These are phyloP conservation scores for Aplysia californica DNA, from an alignment of 1,140 invertebrate genomes.

Conservation along the genomic window DNA sequence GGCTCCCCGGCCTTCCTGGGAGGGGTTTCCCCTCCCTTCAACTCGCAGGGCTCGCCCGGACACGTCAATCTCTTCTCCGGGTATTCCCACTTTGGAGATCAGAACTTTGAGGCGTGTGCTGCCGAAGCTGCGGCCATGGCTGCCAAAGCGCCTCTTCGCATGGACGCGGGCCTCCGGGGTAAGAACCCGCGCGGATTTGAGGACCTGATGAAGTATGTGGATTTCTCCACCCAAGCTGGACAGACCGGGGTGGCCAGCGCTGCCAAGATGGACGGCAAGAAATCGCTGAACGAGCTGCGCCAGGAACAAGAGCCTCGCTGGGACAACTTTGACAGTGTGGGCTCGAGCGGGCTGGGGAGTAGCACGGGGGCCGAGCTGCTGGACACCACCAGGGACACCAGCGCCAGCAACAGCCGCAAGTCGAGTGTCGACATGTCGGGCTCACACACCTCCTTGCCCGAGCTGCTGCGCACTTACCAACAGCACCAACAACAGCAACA, in stretches of 20 bases:
- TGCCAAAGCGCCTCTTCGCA: background rate
- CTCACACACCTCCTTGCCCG: slow-evolving; percentile 8
- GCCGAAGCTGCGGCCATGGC: background rate
- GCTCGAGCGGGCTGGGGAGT: slow-evolving; percentile 12
- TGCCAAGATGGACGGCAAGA: slow-evolving; percentile 12
- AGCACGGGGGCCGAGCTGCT: slow-evolving; percentile 3
- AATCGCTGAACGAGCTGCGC: slow-evolving; percentile 15
- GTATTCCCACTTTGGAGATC: slow-evolving; percentile 16
- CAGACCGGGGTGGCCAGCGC: no score
- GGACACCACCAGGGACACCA: background rate
- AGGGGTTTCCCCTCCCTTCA: slow-evolving; percentile 15
- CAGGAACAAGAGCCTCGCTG: slow-evolving; percentile 16
- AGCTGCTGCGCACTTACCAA: background rate
- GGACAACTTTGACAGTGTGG: slow-evolving; percentile 24
- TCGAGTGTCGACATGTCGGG: slow-evolving; percentile 17
- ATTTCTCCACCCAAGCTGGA: background rate
- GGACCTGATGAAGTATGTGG: slow-evolving; percentile 14
- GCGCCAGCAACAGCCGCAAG: slow-evolving; percentile 15
- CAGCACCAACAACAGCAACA: background rate
- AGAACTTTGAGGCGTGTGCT: slow-evolving; percentile 4
- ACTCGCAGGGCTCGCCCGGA: background rate
- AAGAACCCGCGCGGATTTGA: background rate
- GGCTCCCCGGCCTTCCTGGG: slow-evolving; percentile 24
- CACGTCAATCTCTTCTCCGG: slow-evolving; percentile 20
- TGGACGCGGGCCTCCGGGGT: background rate